These are phyloP conservation scores for Magallana gigas DNA, from an alignment of 1,140 invertebrate genomes.

Conservation along the genomic window DNA sequence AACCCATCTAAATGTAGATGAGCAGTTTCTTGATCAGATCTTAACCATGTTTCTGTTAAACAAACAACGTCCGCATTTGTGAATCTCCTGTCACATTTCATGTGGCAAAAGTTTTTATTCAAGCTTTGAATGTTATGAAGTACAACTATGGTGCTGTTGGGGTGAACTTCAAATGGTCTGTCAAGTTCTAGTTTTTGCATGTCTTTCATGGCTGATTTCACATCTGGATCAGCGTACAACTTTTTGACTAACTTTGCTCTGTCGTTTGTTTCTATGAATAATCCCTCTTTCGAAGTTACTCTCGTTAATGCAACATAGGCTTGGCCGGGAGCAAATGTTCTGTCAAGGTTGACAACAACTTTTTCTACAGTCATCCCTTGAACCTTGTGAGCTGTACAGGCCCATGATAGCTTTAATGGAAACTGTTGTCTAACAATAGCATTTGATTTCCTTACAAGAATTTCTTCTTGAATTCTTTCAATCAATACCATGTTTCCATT, in stretches of 20 bases:
- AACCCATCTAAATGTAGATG: too few relatives aligned
- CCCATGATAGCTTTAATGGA: slow-evolving; percentile 24
- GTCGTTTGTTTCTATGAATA: too few relatives aligned
- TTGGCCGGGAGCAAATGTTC: too few relatives aligned
- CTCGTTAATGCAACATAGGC: too few relatives aligned
- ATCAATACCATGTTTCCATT: not conserved
- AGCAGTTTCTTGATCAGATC: too few relatives aligned
- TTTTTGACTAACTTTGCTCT: not conserved
- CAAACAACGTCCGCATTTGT: slow-evolving; percentile 33
- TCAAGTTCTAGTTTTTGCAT: not conserved
- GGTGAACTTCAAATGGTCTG: not conserved
- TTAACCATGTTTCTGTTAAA: slow-evolving; percentile 49
- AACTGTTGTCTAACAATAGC: not conserved
- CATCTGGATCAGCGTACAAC: slow-evolving; percentile 42
- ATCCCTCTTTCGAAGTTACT: too few relatives aligned
- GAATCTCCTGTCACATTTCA: not conserved
- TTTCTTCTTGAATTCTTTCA: not conserved
- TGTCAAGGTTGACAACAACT: too few relatives aligned
- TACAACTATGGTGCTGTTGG: not conserved
- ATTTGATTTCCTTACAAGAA: not conserved
- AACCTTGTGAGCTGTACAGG: slow-evolving; percentile 51
- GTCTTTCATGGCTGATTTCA: slow-evolving; percentile 39
- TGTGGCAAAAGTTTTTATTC: not conserved
- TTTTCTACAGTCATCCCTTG: slow-evolving; percentile 17
- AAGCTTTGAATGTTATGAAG: slow-evolving; percentile 28